Evolutionary conservation across 2,113 vertebrate genomes (phyloP).

Genomic region (Poecilia latipinna): DNA sequence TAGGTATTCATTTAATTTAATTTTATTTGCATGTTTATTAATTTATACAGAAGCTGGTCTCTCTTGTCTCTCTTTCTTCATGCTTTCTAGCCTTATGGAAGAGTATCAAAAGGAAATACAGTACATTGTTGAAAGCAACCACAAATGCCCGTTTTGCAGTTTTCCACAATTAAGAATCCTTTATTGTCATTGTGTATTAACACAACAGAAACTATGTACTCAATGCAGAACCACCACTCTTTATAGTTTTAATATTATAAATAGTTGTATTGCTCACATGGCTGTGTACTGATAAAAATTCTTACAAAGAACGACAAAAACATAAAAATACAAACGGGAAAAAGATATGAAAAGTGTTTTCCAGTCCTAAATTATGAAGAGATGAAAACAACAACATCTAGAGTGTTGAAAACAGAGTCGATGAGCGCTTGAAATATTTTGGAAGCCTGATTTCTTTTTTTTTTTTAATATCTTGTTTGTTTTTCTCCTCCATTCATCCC

Average conservation of each 20-base stretch:
- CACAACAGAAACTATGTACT: too few relatives aligned
- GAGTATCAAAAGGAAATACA: too few relatives aligned
- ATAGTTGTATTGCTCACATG: conserved; percentile 1
- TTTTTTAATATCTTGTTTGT: conserved; percentile 78
- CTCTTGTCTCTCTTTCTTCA: too few relatives aligned
- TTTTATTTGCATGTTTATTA: too few relatives aligned
- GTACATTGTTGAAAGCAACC: too few relatives aligned
- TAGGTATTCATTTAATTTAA: too few relatives aligned
- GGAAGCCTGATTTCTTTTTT: conserved; percentile 72
- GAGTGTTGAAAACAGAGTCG: conserved; percentile 67
- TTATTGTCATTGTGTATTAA: too few relatives aligned
- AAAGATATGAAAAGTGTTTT: conserved; percentile 44
- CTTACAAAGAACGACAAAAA: conserved; percentile 37
- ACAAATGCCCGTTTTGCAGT: too few relatives aligned
- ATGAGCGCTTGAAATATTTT: conserved; percentile 72
- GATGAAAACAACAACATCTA: conserved; percentile 74
- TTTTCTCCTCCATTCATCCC: conserved; percentile 67
- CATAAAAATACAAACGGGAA: conserved; percentile 52
- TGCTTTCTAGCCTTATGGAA: too few relatives aligned
- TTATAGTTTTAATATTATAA: conserved; percentile 15
- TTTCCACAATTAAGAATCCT: too few relatives aligned
- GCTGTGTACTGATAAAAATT: conserved; percentile 31
- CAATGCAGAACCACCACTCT: not conserved
- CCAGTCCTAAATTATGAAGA: conserved; percentile 63
- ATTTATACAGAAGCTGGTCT: too few relatives aligned